Base-by-base conservation (phyloP, 2,797 vertebrate species). In the Aphelocoma californica region DNA sequence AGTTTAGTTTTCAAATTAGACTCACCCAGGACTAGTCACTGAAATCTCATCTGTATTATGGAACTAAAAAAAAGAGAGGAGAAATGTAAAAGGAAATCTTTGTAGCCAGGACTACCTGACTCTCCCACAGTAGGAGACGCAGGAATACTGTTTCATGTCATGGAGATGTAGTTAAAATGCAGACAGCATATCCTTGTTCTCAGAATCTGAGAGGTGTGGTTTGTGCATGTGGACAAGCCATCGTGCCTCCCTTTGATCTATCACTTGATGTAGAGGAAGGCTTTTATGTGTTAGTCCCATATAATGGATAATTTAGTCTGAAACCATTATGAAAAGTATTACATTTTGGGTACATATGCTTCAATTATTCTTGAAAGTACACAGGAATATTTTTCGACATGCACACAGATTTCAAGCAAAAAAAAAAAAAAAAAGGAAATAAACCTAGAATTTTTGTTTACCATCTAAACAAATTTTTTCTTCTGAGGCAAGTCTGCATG, bases 81-180 rank as follows among this genome's bases (percentile, higher is more conserved):
- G 90, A 85, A 80, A 83, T 62, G 20, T 62, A 88, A 95, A 95
- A 95, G 74, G 81, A 95, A 95, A 97, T 95, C 98, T 98, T 97
- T 98, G 97, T 97, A 98, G 97, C 97, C 86, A 69, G 95, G 95
- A 93, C 85, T 97, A 96, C 94, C 96, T 94, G 96, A 97, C 96
- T 97, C 90, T 92, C 82, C 91, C 97, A 3, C 97, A 94, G 97
- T 97, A 96, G 97, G 98, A 97, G 97, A 95, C 81, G 2, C 66
- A 47, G 42, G 88, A 95, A 91, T 70, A 88, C 54, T 20, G 96
- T 98, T 98, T 98, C 96, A 98, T 98, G 97, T 98, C 96, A 54
- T 86, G 96, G 94, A 96, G 95, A 97, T 87, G 97, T 96, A 97
- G 97, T 98, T 98, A 98, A 98, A 98, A 98, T 97, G 96, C 97